Evolutionary conservation across 2,797 vertebrate species (phyloP).

Genomic region (Pogonophryne albipinna): DNA sequence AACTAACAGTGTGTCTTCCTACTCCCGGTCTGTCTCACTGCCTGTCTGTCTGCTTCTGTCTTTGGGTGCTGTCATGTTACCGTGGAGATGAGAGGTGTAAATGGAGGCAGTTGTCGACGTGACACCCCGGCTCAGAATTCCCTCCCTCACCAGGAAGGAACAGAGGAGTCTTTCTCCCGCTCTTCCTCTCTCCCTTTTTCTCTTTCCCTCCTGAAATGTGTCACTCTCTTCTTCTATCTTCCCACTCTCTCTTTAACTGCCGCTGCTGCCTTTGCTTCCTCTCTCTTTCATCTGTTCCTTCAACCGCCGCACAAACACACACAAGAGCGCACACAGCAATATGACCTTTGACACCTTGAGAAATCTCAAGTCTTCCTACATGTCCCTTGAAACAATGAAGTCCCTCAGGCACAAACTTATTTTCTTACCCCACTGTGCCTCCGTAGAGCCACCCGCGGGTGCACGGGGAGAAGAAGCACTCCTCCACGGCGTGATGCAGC

Average conservation of each 20-base stretch:
- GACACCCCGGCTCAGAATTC: conserved; percentile 82
- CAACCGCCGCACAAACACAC: conserved; percentile 7
- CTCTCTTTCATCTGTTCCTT: conserved; percentile 51
- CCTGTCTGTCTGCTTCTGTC: conserved; percentile 38
- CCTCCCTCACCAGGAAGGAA: conserved; percentile 72
- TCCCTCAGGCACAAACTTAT: background rate
- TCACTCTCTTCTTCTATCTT: conserved; percentile 61
- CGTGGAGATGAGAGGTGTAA: conserved; percentile 78
- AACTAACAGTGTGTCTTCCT: conserved; percentile 20
- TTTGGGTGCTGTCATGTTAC: conserved; percentile 67
- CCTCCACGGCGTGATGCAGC: conserved; percentile 87
- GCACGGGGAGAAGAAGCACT: conserved; percentile 90
- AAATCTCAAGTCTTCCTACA: conserved; percentile 18
- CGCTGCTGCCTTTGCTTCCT: conserved; percentile 45
- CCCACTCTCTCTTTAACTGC: conserved; percentile 42
- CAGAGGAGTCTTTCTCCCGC: conserved; percentile 78
- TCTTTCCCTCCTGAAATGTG: conserved; percentile 67
- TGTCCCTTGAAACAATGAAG: conserved; percentile 21
- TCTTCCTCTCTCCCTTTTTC: conserved; percentile 62
- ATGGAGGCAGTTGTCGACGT: conserved; percentile 81
- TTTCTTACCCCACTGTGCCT: conserved; percentile 90
- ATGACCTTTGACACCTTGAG: conserved; percentile 63
- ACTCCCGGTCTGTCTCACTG: conserved; percentile 7
- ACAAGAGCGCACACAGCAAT: conserved; percentile 23
- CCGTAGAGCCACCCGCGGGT: conserved; percentile 91